Percentiles rank a stretch among this genome's conserved stretches.
phyloP scores from a whole-genome alignment of 2,797 vertebrate species.

The Eurystomus glaucurus region DNA sequence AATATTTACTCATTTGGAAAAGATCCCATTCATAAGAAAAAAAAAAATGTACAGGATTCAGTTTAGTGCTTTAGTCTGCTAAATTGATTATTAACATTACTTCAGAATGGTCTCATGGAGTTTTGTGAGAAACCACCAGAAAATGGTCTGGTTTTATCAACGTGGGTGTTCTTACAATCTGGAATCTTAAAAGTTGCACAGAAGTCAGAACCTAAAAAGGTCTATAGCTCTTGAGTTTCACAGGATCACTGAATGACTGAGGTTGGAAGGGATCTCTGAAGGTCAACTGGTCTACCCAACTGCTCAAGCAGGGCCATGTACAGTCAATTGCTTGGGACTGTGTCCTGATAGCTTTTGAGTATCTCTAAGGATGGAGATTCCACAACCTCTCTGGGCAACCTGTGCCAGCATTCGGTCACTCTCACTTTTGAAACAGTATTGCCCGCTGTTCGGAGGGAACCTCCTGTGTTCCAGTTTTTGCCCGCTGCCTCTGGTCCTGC shows the following conservation, averaged over 20 bases:
- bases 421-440: rapidly evolving
- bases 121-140: not conserved
- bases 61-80: not conserved
- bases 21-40: not conserved
- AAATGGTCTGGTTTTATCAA: not conserved
- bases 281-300: not conserved
- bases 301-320: not conserved
- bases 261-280: not conserved
- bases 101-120: not conserved
- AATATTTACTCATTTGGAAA: conserved; percentile 43
- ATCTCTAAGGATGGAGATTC: not conserved
- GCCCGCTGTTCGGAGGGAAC: not conserved
- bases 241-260: rapidly evolving
- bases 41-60: not conserved
- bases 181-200: not conserved
- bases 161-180: not conserved
- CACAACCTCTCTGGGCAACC: not conserved
- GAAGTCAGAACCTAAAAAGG: not conserved
- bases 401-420: not conserved
- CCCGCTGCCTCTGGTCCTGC: not conserved
- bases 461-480: not conserved
- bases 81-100: not conserved
- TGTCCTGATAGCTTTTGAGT: not conserved
- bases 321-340: not conserved
- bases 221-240: not conserved